Percentiles rank a stretch among this genome's conserved stretches.
phyloP scores from a whole-genome alignment of 2,113 vertebrate genomes.

The Alexandromys fortis region DNA sequence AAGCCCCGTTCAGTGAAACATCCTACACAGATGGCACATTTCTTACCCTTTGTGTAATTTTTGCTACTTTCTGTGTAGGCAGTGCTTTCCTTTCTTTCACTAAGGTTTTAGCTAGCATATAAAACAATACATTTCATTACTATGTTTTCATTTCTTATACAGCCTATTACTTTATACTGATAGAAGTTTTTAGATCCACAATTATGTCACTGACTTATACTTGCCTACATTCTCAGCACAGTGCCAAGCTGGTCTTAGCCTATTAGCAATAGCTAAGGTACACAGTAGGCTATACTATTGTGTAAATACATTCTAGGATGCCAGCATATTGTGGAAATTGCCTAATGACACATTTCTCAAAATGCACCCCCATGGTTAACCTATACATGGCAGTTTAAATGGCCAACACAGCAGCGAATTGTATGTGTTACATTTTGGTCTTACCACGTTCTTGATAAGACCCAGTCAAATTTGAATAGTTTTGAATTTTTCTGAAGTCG shows the following conservation, averaged over 20 bases:
- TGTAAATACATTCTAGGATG: not conserved
- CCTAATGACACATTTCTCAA: not conserved
- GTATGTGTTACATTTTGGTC: not conserved
- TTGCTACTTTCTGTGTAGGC: not conserved
- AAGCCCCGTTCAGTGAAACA: no score
- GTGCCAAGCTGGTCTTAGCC: no score
- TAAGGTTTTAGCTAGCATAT: not conserved
- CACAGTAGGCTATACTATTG: not conserved
- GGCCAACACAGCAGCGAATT: not conserved
- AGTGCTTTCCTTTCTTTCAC: not conserved
- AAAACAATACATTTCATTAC: not conserved
- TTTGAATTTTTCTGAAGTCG: slow-evolving; percentile 6
- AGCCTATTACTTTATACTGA: not conserved
- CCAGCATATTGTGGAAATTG: not conserved
- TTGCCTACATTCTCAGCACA: not conserved
- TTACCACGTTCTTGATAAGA: not conserved
- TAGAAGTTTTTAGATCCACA: not conserved
- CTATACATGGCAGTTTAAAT: not conserved
- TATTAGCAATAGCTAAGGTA: not conserved
- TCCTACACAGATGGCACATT: not conserved
- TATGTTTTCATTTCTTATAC: not conserved
- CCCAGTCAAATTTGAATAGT: not conserved
- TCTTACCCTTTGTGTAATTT: not conserved
- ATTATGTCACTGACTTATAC: not conserved
- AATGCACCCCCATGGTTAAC: not conserved